Evolutionary conservation across 2,797 vertebrate species (phyloP).

Genomic region (Lepus oiostolus): DNA sequence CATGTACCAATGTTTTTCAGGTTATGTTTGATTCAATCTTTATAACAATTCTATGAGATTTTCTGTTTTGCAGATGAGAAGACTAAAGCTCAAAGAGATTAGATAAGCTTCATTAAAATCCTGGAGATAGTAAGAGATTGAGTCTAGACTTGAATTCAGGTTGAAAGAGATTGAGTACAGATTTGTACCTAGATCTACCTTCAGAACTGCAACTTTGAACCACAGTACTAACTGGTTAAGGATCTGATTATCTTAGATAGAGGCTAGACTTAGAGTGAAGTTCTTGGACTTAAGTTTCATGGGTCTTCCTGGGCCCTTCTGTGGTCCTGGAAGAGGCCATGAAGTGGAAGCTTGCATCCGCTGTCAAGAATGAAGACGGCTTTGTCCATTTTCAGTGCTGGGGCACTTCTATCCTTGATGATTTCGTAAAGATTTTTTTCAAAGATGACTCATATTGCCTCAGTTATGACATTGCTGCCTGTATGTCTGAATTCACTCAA

Average conservation of each 20-base stretch:
- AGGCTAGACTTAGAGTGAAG: not conserved
- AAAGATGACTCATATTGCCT: not conserved
- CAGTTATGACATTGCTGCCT: not conserved
- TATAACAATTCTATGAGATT: not conserved
- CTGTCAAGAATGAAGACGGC: not conserved
- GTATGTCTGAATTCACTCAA: not conserved
- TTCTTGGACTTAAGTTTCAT: not conserved
- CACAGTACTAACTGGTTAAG: not conserved
- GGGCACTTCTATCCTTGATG: not conserved
- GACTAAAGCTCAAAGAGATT: not conserved
- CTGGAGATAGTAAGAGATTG: not conserved
- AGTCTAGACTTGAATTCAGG: not conserved
- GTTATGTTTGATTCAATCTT: not conserved
- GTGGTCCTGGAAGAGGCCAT: not conserved
- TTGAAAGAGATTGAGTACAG: not conserved
- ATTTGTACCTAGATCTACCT: not conserved
- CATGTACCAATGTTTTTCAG: not conserved
- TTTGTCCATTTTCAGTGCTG: not conserved
- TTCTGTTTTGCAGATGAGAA: conserved; percentile 9
- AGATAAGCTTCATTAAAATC: not conserved
- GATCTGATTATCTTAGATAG: not conserved
- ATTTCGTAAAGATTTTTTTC: not conserved
- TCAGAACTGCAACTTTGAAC: not conserved
- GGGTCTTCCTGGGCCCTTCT: not conserved
- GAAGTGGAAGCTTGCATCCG: not conserved